Evolutionary conservation across 2,113 vertebrate genomes (phyloP).

Genomic region (Syngnathoides biaculeatus): DNA sequence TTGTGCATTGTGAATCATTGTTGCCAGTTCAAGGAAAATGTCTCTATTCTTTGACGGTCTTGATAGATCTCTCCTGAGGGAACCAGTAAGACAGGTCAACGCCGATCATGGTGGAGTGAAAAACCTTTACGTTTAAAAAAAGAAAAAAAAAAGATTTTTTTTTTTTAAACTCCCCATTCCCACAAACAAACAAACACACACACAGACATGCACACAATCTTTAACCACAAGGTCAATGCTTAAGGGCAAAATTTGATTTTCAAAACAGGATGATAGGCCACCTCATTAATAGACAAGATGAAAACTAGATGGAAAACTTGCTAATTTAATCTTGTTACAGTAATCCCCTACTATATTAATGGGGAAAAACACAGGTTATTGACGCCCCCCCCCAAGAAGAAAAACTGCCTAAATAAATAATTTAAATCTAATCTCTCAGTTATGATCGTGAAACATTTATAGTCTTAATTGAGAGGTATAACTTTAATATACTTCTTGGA

Average conservation of each 20-base stretch:
- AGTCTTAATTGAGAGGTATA: not conserved
- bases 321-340: too few species aligned
- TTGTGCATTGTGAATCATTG: conserved; percentile 69
- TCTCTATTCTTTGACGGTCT: conserved; percentile 82
- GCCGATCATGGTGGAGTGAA: conserved; percentile 47
- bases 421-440: too few species aligned
- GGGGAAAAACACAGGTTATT: too few species aligned
- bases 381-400: too few species aligned
- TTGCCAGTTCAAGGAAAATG: conserved; percentile 92
- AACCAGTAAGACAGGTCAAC: conserved; percentile 57
- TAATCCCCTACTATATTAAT: too few species aligned
- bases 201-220: conserved; percentile 27
- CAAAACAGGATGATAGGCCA: too few species aligned
- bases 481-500: not conserved
- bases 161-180: not conserved
- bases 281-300: too few species aligned
- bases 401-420: too few species aligned
- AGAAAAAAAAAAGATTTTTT: not conserved
- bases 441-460: too few species aligned
- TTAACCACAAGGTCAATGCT: too few species aligned
- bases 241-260: too few species aligned
- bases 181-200: conserved; percentile 1
- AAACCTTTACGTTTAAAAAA: conserved; percentile 42
- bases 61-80: conserved; percentile 81
- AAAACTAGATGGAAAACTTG: too few species aligned